Evolutionary conservation across 2,113 vertebrate species (phyloP).

Genomic region (Pao palembangensis): DNA sequence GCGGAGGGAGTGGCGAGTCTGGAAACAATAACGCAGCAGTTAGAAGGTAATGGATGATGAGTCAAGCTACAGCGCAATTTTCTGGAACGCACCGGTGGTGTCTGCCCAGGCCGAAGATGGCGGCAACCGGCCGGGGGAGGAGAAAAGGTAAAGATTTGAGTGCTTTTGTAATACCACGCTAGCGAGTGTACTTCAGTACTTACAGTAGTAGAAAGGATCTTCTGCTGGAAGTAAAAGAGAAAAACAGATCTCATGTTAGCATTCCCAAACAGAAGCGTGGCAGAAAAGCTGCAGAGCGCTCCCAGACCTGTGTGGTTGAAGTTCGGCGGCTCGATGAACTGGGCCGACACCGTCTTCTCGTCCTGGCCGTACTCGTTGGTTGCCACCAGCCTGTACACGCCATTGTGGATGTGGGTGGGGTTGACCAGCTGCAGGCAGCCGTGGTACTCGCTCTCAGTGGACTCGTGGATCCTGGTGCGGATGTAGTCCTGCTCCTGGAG

Average conservation of each 20-base stretch:
- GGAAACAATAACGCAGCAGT: background rate
- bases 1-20: constrained; percentile 55
- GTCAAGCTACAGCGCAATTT: no score
- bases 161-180: background rate
- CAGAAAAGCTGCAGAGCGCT: background rate
- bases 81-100: constrained; percentile 37
- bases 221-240: constrained; percentile 37
- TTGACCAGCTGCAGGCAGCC: constrained; percentile 94
- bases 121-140: constrained; percentile 2
- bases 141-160: background rate
- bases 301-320: constrained; percentile 70
- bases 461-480: constrained; percentile 86
- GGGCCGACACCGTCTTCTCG: constrained; percentile 82
- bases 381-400: constrained; percentile 87
- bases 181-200: constrained; percentile 35
- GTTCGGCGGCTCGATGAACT: constrained; percentile 87
- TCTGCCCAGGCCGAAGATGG: constrained; percentile 34
- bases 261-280: background rate
- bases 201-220: constrained; percentile 54
- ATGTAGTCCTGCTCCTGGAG: constrained; percentile 89
- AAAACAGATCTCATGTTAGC: background rate
- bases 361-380: constrained; percentile 86
- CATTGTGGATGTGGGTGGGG: constrained; percentile 95
- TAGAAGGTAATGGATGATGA: no score
- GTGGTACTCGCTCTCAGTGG: constrained; percentile 87